Conservation (phyloP, 2,797 vertebrate genomes). For the Sciaenops ocellatus region DNA sequence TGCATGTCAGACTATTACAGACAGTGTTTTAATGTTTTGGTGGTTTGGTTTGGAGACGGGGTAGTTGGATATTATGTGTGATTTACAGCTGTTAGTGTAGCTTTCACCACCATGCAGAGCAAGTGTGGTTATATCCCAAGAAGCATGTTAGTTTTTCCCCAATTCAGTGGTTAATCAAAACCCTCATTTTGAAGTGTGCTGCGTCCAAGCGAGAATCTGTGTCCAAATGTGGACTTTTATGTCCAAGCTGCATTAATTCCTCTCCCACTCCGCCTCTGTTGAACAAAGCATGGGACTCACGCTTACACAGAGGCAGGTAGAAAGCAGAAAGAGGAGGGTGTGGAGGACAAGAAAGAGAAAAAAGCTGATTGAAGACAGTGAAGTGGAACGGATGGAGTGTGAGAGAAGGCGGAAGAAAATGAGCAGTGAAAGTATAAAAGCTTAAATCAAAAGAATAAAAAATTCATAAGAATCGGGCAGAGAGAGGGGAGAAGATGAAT, state of each 20-base stretch:
- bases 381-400: constrained; percentile 57
- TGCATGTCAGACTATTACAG: background rate
- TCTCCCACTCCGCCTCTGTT: constrained; percentile 20
- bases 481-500: constrained; percentile 42
- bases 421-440: constrained; percentile 58
- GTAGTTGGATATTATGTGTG: constrained; percentile 23
- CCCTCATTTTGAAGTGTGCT: constrained; percentile 23
- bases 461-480: constrained; percentile 61
- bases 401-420: constrained; percentile 51
- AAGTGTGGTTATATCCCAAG: constrained; percentile 19
- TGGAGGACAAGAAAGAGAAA: constrained; percentile 25
- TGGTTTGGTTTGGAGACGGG: constrained; percentile 21
- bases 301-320: constrained; percentile 37
- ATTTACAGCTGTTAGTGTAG: constrained; percentile 50
- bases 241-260: constrained; percentile 30
- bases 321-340: constrained; percentile 9
- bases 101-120: constrained; percentile 31
- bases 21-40: constrained; percentile 20
- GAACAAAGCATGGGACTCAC: constrained; percentile 28
- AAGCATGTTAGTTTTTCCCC: constrained; percentile 17
- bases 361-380: constrained; percentile 49
- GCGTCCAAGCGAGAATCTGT: constrained; percentile 13
- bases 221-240: constrained; percentile 33
- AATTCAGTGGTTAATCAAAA: constrained; percentile 18
- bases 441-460: constrained; percentile 72